Conservation (phyloP, 2,888 invertebrate species). For the Apeira syringaria region DNA sequence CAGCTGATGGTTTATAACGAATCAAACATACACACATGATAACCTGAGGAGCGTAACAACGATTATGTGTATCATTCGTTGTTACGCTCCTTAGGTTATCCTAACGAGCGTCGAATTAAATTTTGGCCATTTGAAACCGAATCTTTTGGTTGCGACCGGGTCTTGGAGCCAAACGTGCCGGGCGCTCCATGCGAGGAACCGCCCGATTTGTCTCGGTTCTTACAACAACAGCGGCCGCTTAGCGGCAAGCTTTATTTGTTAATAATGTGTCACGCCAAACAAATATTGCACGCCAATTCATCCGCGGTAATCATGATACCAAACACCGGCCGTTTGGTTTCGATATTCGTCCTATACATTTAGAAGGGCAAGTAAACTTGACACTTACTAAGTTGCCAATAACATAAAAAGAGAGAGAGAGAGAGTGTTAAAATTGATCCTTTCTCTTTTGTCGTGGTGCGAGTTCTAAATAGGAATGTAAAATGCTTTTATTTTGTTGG, state of each 20-base stretch:
- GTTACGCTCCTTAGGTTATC: conserved; percentile 36
- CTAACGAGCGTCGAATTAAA: conserved; percentile 66
- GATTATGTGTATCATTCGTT: too few species aligned
- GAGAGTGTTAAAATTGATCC: too few species aligned
- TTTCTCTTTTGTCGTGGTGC: too few species aligned
- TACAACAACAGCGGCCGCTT: conserved; percentile 54
- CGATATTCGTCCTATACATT: conserved; percentile 10
- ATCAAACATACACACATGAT: too few species aligned
- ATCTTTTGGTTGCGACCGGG: conserved; percentile 26
- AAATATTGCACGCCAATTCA: conserved; percentile 67
- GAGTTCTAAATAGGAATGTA: too few species aligned
- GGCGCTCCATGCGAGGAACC: conserved; percentile 58
- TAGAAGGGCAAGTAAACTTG: too few species aligned
- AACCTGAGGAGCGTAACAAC: too few species aligned
- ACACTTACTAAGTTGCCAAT: too few species aligned
- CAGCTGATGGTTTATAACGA: too few species aligned
- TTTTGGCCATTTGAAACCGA: conserved; percentile 57
- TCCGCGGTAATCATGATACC: conserved; percentile 46
- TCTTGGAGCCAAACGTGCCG: conserved; percentile 35
- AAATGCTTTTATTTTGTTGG: too few species aligned
- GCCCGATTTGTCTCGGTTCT: conserved; percentile 56
- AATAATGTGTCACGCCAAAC: conserved; percentile 69
- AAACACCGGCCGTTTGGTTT: conserved; percentile 23
- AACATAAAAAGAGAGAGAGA: too few species aligned
- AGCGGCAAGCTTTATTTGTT: conserved; percentile 72